Base-by-base conservation (phyloP, 2,113 vertebrate genomes). In the Numenius arquata region DNA sequence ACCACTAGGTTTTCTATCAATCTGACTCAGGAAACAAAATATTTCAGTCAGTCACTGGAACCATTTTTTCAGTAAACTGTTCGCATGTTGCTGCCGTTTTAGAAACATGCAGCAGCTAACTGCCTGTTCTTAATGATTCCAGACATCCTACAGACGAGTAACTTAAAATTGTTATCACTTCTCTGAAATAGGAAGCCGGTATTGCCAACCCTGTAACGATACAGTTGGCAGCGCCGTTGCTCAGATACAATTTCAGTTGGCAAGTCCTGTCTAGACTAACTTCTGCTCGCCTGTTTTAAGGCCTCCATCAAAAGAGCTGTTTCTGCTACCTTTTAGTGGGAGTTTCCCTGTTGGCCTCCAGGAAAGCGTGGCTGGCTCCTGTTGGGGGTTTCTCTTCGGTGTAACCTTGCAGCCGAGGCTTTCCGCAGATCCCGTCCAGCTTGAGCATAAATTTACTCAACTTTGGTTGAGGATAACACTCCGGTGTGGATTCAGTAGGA, bases 111-210 rank as follows among this genome's bases (percentile, higher is more conserved):
- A 58, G 70, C 61, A 89, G 80, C 85, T 86, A 95, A 71, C 90
- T 50, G 70, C 58, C 89, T 92, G 84, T 82, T 92, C 92, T 72
- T 95, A 91, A 95, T 93, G 90, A 85, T 77, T 93, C 83, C 47
- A 90, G 92, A 84, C 94, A 95, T 75, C 80, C 70, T 55, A 83
- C 88, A 94, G 90, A 87, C 43, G 0, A 78, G 48, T 38, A 88
- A 89, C 81, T 93, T 61, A 53, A 96, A 96, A 95, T 38, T 83
- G 79, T 78, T 92, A 85, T 9, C 48, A 22, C 61, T 85, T 29
- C 75, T 63, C 50, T 58, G 70, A 85, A 93, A 88, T 27, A n/a
- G 83, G 92, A 92, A 94, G 30, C 83, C 2, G 0, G 34, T 61
- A 72, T 36, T 94, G 83, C 70, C 92, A 93, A 48, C 56, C 7